Evolutionary conservation across 2,113 vertebrate species (phyloP).

Genomic region (Pelvicachromis taeniatus): DNA sequence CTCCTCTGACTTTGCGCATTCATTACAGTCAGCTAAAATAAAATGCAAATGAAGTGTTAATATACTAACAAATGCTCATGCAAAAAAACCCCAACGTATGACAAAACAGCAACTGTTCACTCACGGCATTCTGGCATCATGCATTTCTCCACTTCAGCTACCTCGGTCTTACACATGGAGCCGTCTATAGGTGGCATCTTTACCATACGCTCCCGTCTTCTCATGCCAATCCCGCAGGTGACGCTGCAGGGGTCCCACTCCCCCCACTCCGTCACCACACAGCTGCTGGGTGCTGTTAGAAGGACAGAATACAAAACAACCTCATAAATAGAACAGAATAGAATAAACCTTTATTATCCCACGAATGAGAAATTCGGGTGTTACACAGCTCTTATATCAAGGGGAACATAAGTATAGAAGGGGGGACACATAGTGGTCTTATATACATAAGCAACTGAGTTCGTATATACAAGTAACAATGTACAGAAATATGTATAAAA

Average conservation of each 20-base stretch:
- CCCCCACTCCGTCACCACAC: conserved; percentile 90
- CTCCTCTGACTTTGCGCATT: not conserved
- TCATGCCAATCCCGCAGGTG: conserved; percentile 92
- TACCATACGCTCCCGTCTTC: conserved; percentile 86
- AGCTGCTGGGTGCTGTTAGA: conserved; percentile 84
- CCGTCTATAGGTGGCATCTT: conserved; percentile 91
- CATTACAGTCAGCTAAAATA: not conserved
- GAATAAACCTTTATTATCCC: too few relatives aligned
- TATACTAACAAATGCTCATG: not conserved
- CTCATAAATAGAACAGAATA: too few relatives aligned
- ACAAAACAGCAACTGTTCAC: conserved; percentile 26
- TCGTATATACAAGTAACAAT: too few relatives aligned
- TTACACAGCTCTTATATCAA: too few relatives aligned
- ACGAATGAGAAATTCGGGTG: too few relatives aligned
- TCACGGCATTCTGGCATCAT: conserved; percentile 97
- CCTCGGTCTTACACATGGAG: conserved; percentile 86
- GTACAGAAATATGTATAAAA: too few relatives aligned
- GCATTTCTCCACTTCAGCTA: conserved; percentile 89
- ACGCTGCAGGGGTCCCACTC: conserved; percentile 94
- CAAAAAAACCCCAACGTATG: not conserved
- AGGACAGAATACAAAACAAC: not conserved
- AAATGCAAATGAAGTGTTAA: not conserved
- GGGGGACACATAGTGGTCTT: too few relatives aligned
- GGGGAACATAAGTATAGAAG: too few relatives aligned
- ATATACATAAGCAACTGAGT: too few relatives aligned